These are phyloP conservation scores for Dolichallabes microphthalmus DNA, from an alignment of 2,113 vertebrate genomes.

Conservation along the genomic window DNA sequence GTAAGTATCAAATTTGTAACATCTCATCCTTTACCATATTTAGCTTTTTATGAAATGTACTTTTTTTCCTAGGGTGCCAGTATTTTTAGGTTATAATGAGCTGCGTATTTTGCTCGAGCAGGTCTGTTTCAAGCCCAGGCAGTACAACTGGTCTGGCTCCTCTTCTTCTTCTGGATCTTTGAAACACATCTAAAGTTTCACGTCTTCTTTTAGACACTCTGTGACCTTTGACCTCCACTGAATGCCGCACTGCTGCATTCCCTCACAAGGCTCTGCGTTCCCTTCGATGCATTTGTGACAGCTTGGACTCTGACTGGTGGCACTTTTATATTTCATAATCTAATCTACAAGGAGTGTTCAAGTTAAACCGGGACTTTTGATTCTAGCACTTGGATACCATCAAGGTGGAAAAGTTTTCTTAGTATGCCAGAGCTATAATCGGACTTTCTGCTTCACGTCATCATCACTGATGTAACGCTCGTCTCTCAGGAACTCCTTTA, in stretches of 20 bases:
- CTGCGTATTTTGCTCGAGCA: neutral
- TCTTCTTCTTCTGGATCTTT: neutral
- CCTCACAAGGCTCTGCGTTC: neutral
- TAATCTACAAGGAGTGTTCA: no score
- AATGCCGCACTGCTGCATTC: neutral
- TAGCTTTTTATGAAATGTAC: neutral
- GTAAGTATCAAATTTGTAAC: neutral
- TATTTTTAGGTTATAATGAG: neutral
- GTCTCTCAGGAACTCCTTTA: no score
- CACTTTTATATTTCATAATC: neutral
- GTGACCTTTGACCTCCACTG: slow-evolving; percentile 17
- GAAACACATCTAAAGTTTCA: slow-evolving; percentile 9
- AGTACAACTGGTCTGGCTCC: neutral
- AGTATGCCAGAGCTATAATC: no score
- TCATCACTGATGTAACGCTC: no score
- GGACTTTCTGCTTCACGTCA: no score
- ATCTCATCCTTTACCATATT: neutral
- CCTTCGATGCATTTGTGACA: neutral
- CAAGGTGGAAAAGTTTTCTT: no score
- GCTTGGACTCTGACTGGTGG: neutral
- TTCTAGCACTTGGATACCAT: no score
- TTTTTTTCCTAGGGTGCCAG: neutral
- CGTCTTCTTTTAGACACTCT: slow-evolving; percentile 26
- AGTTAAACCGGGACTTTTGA: no score
- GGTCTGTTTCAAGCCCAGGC: neutral